Percentiles rank a stretch among this genome's conserved stretches.
These are phyloP conservation scores for Mergus octosetaceus DNA, from an alignment of 2,797 vertebrate species.

Conservation along the genomic window DNA sequence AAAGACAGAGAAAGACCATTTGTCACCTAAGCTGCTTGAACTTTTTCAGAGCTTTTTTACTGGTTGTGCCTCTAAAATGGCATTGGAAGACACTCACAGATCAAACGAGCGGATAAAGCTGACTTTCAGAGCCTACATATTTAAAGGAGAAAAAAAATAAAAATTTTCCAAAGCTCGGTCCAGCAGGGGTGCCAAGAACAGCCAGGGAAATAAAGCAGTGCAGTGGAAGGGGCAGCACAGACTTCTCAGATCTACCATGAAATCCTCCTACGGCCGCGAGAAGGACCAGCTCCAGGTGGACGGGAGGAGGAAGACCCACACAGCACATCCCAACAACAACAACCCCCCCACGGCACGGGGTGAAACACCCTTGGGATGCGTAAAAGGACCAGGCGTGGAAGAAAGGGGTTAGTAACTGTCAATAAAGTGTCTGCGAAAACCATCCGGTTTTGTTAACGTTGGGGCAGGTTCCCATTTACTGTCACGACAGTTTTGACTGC, in stretches of 20 bases:
- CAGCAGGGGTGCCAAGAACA: conserved; percentile 11
- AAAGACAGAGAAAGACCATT: not conserved
- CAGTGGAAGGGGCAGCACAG: not conserved
- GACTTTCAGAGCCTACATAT: not conserved
- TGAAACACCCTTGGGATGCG: accelerated
- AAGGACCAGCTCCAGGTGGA: not conserved
- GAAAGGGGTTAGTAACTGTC: not conserved
- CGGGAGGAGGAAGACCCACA: not conserved
- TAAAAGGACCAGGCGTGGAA: not conserved
- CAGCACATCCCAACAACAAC: not conserved
- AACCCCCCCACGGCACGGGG: accelerated
- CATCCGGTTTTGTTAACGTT: not conserved
- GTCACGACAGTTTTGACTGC: not conserved
- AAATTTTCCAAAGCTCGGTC: not conserved
- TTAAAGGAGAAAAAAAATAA: not conserved
- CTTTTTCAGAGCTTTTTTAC: not conserved
- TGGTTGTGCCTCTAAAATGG: not conserved
- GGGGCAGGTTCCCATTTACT: not conserved
- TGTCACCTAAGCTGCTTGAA: not conserved
- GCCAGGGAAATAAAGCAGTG: not conserved
- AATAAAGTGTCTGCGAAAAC: not conserved
- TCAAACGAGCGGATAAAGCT: not conserved
- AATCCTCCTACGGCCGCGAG: not conserved
- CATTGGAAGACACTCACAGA: not conserved
- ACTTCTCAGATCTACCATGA: not conserved